phyloP scores from a whole-genome alignment of 2,113 vertebrate species.

The Probosciger aterrimus region DNA sequence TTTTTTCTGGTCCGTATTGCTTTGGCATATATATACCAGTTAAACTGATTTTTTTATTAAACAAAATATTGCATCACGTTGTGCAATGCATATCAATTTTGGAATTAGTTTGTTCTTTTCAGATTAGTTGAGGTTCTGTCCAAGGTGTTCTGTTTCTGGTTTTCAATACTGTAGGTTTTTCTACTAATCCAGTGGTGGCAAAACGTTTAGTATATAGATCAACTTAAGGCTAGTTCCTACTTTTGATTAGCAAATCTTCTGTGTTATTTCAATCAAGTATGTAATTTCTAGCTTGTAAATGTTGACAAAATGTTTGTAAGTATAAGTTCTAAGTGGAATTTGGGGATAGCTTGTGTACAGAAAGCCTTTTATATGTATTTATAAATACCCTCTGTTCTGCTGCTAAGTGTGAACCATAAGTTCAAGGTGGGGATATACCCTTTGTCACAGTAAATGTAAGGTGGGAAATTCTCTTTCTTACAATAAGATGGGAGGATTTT shows the following conservation, averaged over 20 bases:
- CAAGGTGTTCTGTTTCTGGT: neutral
- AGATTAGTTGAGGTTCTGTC: neutral
- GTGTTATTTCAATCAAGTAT: neutral
- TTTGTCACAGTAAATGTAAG: neutral
- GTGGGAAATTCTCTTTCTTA: neutral
- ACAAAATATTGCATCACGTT: neutral
- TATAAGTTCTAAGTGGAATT: neutral
- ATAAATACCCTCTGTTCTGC: neutral
- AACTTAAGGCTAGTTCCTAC: neutral
- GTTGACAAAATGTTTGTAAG: neutral
- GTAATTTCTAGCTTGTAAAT: neutral
- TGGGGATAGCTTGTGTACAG: neutral
- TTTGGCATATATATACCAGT: neutral
- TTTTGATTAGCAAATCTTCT: neutral
- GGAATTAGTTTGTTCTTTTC: neutral
- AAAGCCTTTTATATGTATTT: neutral
- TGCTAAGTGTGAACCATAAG: neutral
- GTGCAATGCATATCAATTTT: neutral
- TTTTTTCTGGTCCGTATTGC: neutral
- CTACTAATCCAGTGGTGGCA: neutral
- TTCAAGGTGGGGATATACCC: neutral
- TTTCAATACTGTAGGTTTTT: neutral
- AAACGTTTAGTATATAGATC: neutral
- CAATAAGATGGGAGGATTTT: neutral
- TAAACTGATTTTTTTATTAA: neutral